Percentiles rank a stretch among this genome's conserved stretches.
These are phyloP conservation scores for Eremobia ochroleuca DNA, from an alignment of 2,888 invertebrate genomes.

Conservation along the genomic window DNA sequence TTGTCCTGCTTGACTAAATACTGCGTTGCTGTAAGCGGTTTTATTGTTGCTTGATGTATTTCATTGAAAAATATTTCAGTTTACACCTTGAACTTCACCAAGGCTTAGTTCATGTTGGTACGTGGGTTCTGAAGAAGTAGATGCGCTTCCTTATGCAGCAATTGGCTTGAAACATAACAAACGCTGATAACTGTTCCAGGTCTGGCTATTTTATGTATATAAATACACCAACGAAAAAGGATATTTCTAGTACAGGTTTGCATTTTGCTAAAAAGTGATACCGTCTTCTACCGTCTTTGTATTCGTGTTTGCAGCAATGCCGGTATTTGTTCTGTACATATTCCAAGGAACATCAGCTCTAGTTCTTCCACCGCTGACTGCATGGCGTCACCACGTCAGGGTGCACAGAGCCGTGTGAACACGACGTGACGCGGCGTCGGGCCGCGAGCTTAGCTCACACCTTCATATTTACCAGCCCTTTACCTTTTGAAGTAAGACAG, in stretches of 20 bases:
- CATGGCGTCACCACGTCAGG: constrained; percentile 19
- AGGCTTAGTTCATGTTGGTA: not conserved
- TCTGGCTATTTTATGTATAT: not conserved
- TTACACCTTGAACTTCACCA: not conserved
- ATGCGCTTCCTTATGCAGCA: not conserved
- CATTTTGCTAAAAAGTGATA: not conserved
- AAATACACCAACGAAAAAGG: not conserved
- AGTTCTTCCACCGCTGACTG: constrained; percentile 27
- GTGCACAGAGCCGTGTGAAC: constrained; percentile 29
- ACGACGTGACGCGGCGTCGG: constrained; percentile 45
- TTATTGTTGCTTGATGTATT: not conserved
- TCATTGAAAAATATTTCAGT: not conserved
- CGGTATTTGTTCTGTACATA: not conserved
- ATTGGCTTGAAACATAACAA: not conserved
- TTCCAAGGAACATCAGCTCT: not conserved
- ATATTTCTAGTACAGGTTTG: not conserved
- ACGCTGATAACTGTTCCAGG: not conserved
- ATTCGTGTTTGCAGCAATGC: not conserved
- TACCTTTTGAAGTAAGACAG: not conserved
- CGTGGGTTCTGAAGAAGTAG: not conserved
- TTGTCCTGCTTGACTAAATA: not conserved
- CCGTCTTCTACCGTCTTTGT: not conserved
- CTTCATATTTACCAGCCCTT: constrained; percentile 46
- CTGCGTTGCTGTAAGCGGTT: not conserved
- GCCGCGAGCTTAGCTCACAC: constrained; percentile 54